phyloP scores from a whole-genome alignment of 64 coral and sea anemone species.

The Stichodactyla helianthus region DNA sequence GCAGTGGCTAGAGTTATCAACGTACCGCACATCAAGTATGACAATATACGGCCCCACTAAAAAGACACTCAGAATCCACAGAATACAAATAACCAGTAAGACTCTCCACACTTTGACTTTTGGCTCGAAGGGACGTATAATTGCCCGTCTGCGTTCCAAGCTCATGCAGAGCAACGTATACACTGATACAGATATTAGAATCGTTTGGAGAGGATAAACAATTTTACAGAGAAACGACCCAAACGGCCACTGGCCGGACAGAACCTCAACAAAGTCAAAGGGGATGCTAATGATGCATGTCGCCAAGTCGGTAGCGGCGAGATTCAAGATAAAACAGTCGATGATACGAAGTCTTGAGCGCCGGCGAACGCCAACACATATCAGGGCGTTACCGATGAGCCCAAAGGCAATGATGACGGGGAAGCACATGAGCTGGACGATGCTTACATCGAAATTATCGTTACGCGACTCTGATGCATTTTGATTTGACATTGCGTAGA shows the following conservation, averaged over 20 bases:
- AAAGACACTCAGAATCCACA: constrained; percentile 47
- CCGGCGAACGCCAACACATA: constrained; percentile 76
- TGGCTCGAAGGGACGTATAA: constrained; percentile 76
- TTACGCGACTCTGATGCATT: not conserved
- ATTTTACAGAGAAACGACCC: constrained; percentile 69
- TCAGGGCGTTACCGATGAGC: constrained; percentile 66
- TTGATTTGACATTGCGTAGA: not conserved
- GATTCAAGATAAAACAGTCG: constrained; percentile 77
- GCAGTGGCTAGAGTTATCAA: not conserved
- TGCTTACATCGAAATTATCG: not conserved
- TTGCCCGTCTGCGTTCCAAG: constrained; percentile 63
- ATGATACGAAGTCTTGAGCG: constrained; percentile 67
- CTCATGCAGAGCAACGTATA: constrained; percentile 89
- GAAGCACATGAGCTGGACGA: constrained; percentile 64
- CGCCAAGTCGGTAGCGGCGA: constrained; percentile 68
- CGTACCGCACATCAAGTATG: constrained; percentile 31
- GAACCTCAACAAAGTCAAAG: constrained; percentile 81
- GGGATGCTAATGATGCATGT: constrained; percentile 80
- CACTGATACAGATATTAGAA: constrained; percentile 70
- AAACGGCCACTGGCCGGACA: constrained; percentile 67
- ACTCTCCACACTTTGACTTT: constrained; percentile 60
- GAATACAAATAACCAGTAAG: constrained; percentile 25
- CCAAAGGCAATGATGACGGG: constrained; percentile 69
- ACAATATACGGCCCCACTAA: constrained; percentile 65
- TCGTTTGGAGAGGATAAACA: constrained; percentile 81